Conservation (phyloP, 2,113 vertebrate species). For the Xenus cinereus region DNA sequence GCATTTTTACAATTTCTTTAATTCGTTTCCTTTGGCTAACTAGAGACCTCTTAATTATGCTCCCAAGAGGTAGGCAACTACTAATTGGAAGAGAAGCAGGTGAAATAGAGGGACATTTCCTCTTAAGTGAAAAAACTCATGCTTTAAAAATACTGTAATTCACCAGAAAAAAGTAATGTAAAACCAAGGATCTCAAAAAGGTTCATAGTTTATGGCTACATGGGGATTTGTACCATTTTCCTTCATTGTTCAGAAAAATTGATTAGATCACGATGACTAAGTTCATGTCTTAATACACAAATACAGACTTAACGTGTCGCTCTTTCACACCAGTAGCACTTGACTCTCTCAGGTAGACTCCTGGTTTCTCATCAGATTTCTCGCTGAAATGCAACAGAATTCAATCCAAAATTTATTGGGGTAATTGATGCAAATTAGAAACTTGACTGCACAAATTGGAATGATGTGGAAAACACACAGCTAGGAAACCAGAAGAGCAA, state of each 20-base stretch:
- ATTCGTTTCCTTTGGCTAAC: slow-evolving; percentile 72
- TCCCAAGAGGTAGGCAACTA: slow-evolving; percentile 65
- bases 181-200: not conserved
- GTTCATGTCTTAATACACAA: not conserved
- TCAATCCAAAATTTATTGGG: not conserved
- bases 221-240: not conserved
- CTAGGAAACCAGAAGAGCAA: not conserved
- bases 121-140: slow-evolving; percentile 16
- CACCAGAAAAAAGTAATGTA: not conserved
- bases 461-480: not conserved
- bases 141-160: slow-evolving; percentile 22
- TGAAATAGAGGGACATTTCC: slow-evolving; percentile 68
- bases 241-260: not conserved
- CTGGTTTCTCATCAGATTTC: not conserved
- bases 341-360: not conserved
- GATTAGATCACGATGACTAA: not conserved
- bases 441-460: not conserved
- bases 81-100: slow-evolving; percentile 74
- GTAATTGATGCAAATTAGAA: slow-evolving; percentile 16
- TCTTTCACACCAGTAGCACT: not conserved
- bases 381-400: not conserved
- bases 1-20: slow-evolving; percentile 71
- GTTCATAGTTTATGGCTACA: not conserved
- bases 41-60: slow-evolving; percentile 70
- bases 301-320: accelerated